Conservation (phyloP, 2,797 vertebrate species). For the Anguilla megastoma region DNA sequence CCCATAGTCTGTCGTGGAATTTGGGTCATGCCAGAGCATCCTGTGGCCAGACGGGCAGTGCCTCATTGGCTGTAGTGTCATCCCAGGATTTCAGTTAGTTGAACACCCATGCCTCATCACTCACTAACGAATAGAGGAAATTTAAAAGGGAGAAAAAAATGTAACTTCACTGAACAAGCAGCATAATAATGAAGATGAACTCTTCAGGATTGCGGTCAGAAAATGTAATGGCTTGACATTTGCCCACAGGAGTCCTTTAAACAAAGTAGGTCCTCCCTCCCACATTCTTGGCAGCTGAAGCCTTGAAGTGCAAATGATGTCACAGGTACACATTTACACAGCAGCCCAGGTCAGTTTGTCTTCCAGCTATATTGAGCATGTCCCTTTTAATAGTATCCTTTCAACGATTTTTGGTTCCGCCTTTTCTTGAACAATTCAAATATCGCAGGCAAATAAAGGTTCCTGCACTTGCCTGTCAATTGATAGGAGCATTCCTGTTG, state of each 20-base stretch:
- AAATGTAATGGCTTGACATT: background rate
- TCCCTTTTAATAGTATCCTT: background rate
- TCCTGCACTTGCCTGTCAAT: constrained; percentile 31
- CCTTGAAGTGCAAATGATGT: background rate
- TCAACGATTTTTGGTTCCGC: constrained; percentile 12
- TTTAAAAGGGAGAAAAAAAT: background rate
- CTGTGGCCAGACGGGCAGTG: too few relatives aligned
- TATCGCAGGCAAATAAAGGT: constrained; percentile 26
- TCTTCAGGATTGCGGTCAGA: background rate
- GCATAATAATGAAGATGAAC: background rate
- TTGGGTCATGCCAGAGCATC: too few relatives aligned
- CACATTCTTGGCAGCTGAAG: background rate
- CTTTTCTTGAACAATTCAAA: constrained; percentile 14
- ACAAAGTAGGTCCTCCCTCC: background rate
- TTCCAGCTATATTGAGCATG: background rate
- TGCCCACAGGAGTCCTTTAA: background rate
- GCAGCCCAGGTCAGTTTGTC: background rate
- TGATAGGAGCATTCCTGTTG: background rate
- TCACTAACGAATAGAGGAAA: background rate
- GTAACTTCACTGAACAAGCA: background rate
- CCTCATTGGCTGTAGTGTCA: too few relatives aligned
- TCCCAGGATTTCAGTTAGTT: too few relatives aligned
- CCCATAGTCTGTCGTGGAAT: too few relatives aligned
- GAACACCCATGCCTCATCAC: too few relatives aligned
- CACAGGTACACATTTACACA: background rate